Evolutionary conservation across 2,797 vertebrate species (phyloP), one percentile per base, ranked within the genome.

Genomic region (Harpagifer antarcticus): DNA sequence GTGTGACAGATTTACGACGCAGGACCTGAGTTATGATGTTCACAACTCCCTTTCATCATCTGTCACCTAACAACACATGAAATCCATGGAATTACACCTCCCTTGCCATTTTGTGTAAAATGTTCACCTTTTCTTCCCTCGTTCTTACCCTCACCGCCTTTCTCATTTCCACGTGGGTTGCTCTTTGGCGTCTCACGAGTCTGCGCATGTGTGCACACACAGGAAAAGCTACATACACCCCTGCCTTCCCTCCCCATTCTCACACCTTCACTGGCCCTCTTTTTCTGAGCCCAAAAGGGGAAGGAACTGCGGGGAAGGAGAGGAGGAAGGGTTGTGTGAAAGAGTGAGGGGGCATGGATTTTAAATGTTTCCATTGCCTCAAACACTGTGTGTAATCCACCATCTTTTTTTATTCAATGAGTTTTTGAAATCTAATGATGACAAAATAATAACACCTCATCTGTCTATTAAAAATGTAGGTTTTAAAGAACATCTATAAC

Each of bases 101-200:
- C 81, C 83, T 82, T 84, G 79, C 73, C 75, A 83, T 89, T 88
- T 85, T 74, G 72, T 90, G 83, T 92, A 89, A 93, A 93, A 87
- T 91, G 78, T 81, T 87, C 88, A 91, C 91, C 79, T 90, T 84
- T 84, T 74, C 58, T 53, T 58, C 19, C 13, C 44, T 63, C 58
- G 2, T 13, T 19, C 44, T 60, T 45, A 2, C 0, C 11, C 27
- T 23, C 9, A 49, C 16, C 49, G 53, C 17, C 48, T 23, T 47
- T 17, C 37, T 44, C 31, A 17, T 74, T 78, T 84, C 68, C 59
- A 64, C 15, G 3, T 58, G 58, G 66, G 43, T 59, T 19, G 14
- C 49, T 60, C 56, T 74, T 47, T 56, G 33, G 31, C 15, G 3
- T 53, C 72, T 72, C 65, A 53, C 8, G 10, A 64, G 59, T 72